Evolutionary conservation across 2,113 vertebrate species (phyloP).

Genomic region (Aspidoscelis tigris): DNA sequence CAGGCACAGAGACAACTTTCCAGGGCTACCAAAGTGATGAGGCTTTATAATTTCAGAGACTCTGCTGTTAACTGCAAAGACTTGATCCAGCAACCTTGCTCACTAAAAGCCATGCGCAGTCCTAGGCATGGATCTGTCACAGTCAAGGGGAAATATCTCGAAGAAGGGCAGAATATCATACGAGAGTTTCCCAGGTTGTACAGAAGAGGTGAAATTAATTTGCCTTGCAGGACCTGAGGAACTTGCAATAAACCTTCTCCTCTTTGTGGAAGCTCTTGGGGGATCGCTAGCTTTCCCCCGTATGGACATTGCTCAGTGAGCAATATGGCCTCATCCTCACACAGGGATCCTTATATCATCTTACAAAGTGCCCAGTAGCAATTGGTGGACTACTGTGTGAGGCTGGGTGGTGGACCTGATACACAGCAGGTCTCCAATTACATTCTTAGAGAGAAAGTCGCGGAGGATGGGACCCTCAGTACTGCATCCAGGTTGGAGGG

Average conservation of each 20-base stretch:
- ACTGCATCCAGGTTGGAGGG: no score
- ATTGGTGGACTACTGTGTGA: no score
- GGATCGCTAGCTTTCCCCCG: no score
- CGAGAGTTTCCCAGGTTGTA: neutral
- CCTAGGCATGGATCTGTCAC: neutral
- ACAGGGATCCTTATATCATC: neutral
- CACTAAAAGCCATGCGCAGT: neutral
- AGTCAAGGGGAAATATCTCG: constrained; percentile 6
- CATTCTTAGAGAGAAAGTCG: no score
- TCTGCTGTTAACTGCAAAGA: constrained; percentile 24
- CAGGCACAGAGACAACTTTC: constrained; percentile 41
- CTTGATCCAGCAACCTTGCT: constrained; percentile 22
- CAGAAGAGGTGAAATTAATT: constrained; percentile 13
- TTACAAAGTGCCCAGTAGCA: no score
- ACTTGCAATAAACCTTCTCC: neutral
- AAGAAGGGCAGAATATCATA: neutral
- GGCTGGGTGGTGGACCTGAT: no score
- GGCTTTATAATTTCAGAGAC: constrained; percentile 27
- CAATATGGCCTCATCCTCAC: neutral
- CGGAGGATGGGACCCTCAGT: no score
- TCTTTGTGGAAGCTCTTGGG: neutral
- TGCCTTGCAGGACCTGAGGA: neutral
- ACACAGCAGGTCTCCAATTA: no score
- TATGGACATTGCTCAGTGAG: no score
- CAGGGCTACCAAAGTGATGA: constrained; percentile 2